A percentile compares a stretch with the other conserved stretches of the same genome.
Evolutionary conservation across 1,140 invertebrate genomes (phyloP).

Genomic region (Cydia pomonella): DNA sequence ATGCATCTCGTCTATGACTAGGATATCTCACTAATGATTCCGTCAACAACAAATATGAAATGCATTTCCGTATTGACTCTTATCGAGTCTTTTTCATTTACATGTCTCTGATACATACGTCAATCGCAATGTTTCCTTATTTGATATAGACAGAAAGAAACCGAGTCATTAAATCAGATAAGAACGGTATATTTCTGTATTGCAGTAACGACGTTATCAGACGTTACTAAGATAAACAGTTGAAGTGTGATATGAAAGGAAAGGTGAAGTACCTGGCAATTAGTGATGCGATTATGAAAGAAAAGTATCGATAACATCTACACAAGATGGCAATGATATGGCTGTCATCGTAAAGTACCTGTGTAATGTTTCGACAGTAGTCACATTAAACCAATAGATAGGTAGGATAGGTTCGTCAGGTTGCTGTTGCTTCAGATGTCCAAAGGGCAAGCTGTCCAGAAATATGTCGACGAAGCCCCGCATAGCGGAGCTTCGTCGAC

Average conservation of each 20-base stretch:
- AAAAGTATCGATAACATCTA: neutral
- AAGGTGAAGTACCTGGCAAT: neutral
- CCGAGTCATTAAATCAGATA: constrained; percentile 1
- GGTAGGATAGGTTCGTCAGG: no score
- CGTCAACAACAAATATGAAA: neutral
- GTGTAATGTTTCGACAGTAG: no score
- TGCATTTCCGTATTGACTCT: neutral
- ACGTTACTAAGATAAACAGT: neutral
- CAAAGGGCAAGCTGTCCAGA: no score
- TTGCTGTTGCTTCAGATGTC: no score
- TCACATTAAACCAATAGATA: no score
- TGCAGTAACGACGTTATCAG: constrained; percentile 21
- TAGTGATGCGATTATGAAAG: neutral
- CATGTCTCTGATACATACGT: neutral
- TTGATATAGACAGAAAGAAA: constrained; percentile 12
- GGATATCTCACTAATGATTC: no score
- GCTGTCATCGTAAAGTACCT: no score
- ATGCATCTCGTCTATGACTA: no score
- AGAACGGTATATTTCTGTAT: constrained; percentile 19
- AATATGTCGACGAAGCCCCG: no score
- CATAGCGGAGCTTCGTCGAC: no score
- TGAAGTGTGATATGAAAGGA: neutral
- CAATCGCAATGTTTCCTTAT: constrained; percentile 4
- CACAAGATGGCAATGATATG: neutral
- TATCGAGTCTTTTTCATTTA: neutral